phyloP scores from a whole-genome alignment of 2,797 vertebrate genomes.

The Huso huso region DNA sequence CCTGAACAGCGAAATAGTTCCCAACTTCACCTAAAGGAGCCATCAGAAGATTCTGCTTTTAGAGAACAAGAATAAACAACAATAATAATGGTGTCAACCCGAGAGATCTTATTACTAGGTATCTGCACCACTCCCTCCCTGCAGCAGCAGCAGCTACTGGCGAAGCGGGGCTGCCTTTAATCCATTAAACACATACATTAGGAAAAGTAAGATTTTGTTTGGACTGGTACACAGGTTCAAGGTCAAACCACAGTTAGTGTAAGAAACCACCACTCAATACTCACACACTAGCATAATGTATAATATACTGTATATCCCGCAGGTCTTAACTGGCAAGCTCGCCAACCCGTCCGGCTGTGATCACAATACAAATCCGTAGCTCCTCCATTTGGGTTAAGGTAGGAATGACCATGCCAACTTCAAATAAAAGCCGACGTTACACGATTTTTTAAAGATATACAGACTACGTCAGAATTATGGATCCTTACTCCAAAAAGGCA shows the following conservation, averaged over 20 bases:
- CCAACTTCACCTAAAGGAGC: constrained; percentile 78
- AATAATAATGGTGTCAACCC: constrained; percentile 54
- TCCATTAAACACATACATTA: constrained; percentile 66
- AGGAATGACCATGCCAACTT: constrained; percentile 67
- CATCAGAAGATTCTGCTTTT: constrained; percentile 62
- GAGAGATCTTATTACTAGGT: constrained; percentile 53
- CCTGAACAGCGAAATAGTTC: constrained; percentile 74
- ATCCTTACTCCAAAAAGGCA: constrained; percentile 65
- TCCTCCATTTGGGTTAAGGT: constrained; percentile 62
- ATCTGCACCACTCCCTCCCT: constrained; percentile 55
- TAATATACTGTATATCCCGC: constrained; percentile 48
- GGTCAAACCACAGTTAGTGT: constrained; percentile 66
- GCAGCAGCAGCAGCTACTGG: constrained; percentile 44
- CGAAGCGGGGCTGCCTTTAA: constrained; percentile 56
- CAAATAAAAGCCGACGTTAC: constrained; percentile 52
- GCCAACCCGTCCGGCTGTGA: constrained; percentile 61
- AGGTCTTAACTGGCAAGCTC: constrained; percentile 58
- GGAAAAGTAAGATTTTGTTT: constrained; percentile 59
- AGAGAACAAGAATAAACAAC: constrained; percentile 58
- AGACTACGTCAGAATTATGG: constrained; percentile 69
- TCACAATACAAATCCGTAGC: constrained; percentile 56
- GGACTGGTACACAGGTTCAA: constrained; percentile 65
- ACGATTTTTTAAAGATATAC: constrained; percentile 57
- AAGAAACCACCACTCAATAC: constrained; percentile 59
- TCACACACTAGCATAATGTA: constrained; percentile 62